Evolutionary conservation across 2,888 invertebrate species (phyloP).

Genomic region (Leptopilina syphax): DNA sequence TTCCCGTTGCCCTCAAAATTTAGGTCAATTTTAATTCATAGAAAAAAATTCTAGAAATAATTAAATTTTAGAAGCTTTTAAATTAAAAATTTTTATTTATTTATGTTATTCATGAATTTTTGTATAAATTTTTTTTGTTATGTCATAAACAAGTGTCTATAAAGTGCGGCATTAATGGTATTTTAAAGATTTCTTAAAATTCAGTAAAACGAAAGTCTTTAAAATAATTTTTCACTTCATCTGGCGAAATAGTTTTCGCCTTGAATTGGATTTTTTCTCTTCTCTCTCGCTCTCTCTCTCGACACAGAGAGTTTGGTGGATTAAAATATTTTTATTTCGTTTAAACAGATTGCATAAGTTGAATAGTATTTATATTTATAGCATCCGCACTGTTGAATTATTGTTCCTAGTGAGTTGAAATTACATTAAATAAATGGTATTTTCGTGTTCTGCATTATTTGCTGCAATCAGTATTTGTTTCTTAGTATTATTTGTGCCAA

Average conservation of each 20-base stretch:
- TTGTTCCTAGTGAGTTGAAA: not conserved
- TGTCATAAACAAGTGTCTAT: not conserved
- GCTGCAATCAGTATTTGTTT: not conserved
- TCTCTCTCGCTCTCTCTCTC: not conserved
- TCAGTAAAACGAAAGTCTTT: conserved; percentile 6
- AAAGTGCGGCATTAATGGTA: not conserved
- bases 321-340: not conserved
- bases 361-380: not conserved
- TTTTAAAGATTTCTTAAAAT: not conserved
- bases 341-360: not conserved
- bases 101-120: too few relatives aligned
- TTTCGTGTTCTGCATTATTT: conserved; percentile 8
- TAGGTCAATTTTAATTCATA: too few relatives aligned
- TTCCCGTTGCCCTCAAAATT: too few relatives aligned
- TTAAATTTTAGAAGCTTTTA: too few relatives aligned
- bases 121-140: not conserved
- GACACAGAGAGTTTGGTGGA: not conserved
- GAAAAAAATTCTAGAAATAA: too few relatives aligned
- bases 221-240: not conserved
- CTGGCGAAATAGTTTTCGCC: conserved; percentile 6
- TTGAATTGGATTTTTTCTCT: not conserved
- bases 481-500: not conserved
- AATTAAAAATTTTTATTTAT: too few relatives aligned
- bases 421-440: conserved; percentile 7
- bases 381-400: conserved; percentile 5